phyloP scores from a whole-genome alignment of 2,888 invertebrate species.

The Perizoma flavofasciatum region DNA sequence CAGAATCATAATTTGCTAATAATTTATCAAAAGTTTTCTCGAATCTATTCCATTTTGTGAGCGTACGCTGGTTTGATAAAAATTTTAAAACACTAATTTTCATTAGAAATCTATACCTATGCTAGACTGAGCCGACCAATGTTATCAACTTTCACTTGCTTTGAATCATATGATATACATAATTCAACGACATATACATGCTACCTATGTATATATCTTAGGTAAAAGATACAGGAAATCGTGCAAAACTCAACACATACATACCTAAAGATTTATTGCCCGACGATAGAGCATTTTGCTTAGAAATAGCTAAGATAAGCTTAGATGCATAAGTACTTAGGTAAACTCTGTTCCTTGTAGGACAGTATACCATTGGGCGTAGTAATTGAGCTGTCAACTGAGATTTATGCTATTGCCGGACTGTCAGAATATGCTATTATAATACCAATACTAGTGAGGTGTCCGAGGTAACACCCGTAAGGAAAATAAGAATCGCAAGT shows the following conservation, averaged over 20 bases:
- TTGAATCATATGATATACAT: too few species aligned
- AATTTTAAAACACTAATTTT: too few species aligned
- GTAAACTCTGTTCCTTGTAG: neutral
- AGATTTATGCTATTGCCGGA: slow-evolving; percentile 66
- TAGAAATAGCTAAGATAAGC: slow-evolving; percentile 1
- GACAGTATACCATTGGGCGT: slow-evolving; percentile 25
- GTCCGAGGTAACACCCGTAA: neutral
- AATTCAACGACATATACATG: too few species aligned
- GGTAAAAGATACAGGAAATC: neutral
- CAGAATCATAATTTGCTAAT: too few species aligned
- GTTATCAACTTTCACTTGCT: too few species aligned
- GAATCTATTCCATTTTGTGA: too few species aligned
- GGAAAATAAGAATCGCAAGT: too few species aligned
- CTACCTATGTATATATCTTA: too few species aligned
- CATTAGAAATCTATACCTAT: too few species aligned
- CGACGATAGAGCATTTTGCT: slow-evolving; percentile 1
- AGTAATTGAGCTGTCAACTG: slow-evolving; percentile 75
- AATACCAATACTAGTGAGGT: slow-evolving; percentile 1
- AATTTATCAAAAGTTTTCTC: too few species aligned
- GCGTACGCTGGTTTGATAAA: too few species aligned
- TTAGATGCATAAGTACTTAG: neutral
- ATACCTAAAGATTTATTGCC: neutral
- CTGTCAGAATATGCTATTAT: slow-evolving; percentile 42
- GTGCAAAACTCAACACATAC: neutral
- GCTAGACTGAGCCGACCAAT: too few species aligned